Base-by-base conservation (phyloP, 1,140 invertebrate species). In the Brachionus sp. region DNA sequence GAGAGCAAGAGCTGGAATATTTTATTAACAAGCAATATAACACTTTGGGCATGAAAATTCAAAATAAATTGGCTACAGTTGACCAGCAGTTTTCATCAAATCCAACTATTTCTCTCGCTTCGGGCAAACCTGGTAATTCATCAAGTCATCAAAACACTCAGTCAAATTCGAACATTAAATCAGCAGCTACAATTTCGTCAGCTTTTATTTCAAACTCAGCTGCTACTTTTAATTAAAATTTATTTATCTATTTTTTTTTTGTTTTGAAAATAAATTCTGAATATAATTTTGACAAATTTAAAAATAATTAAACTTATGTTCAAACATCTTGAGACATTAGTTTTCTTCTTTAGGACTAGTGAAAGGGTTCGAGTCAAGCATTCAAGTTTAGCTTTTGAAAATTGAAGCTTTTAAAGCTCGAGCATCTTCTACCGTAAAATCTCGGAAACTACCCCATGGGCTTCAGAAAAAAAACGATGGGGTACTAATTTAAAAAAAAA, bases 1-100 rank as follows among this genome's bases (percentile, higher is more conserved):
- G 88, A 82, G 88, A 88, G 80, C 85, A 87, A 84, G 87, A 89
- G 66, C 77, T 89, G n/a, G 88, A 88, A 50, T 87, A 86, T 78
- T 88, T 87, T 77, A 85, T 88, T 82, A 87, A 85, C 44, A 88
- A 87, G 83, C 88, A 87, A 80, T 88, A 39, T 13, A 80, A 80
- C 29, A 66, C 33, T 29, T 25, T 80, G 23, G 77, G 77, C 5
- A 57, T 80, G 33, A 80, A 80, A 16, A 80, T 80, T 80, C 50
- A 80, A 37, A 80, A 46, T 46, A 75, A 75, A 25, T 16, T 75
- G 19, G 42, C 25, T 6, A 25, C n/a, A 5, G 42, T 75, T 19
- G 70, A 75, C 23, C 70, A 75, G 44, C 70, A 75, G 12, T 75
- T 75, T 75, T 75, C 70, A 5, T 33, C 66, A 16, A 70, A 70